Base-by-base conservation (phyloP, 2,888 invertebrate species). In the Amiota minor region DNA sequence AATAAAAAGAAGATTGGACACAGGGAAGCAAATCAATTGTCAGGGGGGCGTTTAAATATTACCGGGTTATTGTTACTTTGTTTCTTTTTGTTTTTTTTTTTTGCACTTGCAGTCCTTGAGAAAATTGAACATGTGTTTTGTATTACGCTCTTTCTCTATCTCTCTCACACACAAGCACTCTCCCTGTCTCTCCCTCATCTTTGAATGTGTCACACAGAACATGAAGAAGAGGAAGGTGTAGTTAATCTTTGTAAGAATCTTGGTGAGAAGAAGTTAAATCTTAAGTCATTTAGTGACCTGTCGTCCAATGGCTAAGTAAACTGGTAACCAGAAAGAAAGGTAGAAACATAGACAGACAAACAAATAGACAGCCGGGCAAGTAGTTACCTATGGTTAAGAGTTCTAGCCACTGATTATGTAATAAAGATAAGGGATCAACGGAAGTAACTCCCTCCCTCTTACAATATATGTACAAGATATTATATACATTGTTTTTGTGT, bases 121-220 rank as follows among this genome's bases (percentile, higher is more conserved):
- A 82, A 81, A 84, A 77, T 76, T 73, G 79, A 85, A 82, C 85
- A 85, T 86, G 80, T 85, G 85, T 83, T 79, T 73, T 35, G 35
- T 35, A 35, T 77, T 20, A 18, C 69, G 2, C 59, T 59, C 18
- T 4, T 59, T 9, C 9, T 20, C 18, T 10, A 1, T 9, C 59
- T 10, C 59, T 35, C 35, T 35, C 35, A 35, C 23, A 23, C 23
- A 2, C 23, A 2, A 2, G 1, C 23, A 6, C 35, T 35, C 35
- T 35, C 4, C 0, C 35, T 35, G 6, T 6, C 35, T 35, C 35
- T 35, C 35, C 2, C 6, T 4, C 6, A 4, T 35, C 35, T 35
- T 35, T 35, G 78, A 85, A 83, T 82, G 85, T 85, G 82, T 82
- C 35, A 35, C 35, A 35, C 35, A 35, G 35, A 35, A 35, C 35